Evolutionary conservation across 2,888 invertebrate species (phyloP).

Genomic region (Lithophane socia): DNA sequence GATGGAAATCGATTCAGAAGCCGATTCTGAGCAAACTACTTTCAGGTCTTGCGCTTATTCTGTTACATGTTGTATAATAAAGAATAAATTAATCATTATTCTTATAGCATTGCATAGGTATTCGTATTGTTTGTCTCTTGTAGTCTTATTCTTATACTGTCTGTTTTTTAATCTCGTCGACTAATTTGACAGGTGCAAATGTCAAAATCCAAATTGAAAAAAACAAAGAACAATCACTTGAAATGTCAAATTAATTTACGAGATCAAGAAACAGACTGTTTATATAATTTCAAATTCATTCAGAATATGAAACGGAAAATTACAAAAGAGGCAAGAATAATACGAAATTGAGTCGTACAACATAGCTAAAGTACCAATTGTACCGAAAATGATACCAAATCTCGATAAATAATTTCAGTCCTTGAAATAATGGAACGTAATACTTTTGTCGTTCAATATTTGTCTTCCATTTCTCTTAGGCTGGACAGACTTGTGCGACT

Average conservation of each 20-base stretch:
- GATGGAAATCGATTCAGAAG: no score
- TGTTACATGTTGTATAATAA: no score
- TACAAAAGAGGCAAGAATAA: not conserved
- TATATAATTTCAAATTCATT: constrained; percentile 10
- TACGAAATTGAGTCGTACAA: constrained; percentile 10
- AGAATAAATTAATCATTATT: not conserved
- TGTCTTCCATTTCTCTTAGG: constrained; percentile 45
- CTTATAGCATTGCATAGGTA: not conserved
- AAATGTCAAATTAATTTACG: no score
- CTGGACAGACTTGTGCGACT: constrained; percentile 16
- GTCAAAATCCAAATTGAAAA: no score
- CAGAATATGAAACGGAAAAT: not conserved
- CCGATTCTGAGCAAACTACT: no score
- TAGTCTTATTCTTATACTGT: no score
- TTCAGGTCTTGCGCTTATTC: no score
- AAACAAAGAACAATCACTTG: no score
- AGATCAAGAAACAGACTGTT: not conserved
- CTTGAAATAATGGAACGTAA: constrained; percentile 41
- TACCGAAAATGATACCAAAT: constrained; percentile 30
- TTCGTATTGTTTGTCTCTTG: no score
- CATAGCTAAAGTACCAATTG: constrained; percentile 27
- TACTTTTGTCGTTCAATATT: constrained; percentile 44
- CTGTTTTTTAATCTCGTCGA: no score
- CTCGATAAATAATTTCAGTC: constrained; percentile 50
- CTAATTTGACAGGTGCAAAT: no score